These are phyloP conservation scores for Microchirus variegatus DNA, from an alignment of 2,797 vertebrate genomes.

Conservation along the genomic window DNA sequence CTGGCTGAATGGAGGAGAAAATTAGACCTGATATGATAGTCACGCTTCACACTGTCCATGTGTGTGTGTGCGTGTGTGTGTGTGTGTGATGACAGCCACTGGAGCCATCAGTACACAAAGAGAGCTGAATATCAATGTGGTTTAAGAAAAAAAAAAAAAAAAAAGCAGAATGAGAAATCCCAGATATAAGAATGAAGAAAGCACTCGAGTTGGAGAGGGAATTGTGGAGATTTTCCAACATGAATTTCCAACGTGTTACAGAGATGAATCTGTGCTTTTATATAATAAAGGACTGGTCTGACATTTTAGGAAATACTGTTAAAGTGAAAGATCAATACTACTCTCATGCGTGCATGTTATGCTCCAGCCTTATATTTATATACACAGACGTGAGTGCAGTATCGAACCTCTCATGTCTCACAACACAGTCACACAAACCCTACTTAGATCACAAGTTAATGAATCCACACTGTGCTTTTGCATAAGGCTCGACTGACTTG, in stretches of 20 bases:
- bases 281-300: too few species aligned
- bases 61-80: constrained; percentile 35
- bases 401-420: background rate
- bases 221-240: constrained; percentile 29
- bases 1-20: constrained; percentile 85
- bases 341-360: background rate
- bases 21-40: constrained; percentile 85
- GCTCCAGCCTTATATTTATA: background rate
- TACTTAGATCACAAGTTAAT: background rate
- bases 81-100: constrained; percentile 51
- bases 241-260: constrained; percentile 22
- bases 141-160: too few species aligned
- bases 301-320: too few species aligned
- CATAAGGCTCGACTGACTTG: rapidly evolving
- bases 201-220: constrained; percentile 34
- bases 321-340: background rate
- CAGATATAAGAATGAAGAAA: constrained; percentile 37
- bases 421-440: background rate
- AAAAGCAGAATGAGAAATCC: too few species aligned
- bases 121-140: constrained; percentile 62
- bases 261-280: too few species aligned
- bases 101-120: constrained; percentile 64
- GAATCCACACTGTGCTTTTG: background rate
- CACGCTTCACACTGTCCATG: constrained; percentile 67
- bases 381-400: too few species aligned